Conservation (phyloP, 30 jellyfish, hydroid and myxozoan genomes). For the Morbakka virulenta region DNA sequence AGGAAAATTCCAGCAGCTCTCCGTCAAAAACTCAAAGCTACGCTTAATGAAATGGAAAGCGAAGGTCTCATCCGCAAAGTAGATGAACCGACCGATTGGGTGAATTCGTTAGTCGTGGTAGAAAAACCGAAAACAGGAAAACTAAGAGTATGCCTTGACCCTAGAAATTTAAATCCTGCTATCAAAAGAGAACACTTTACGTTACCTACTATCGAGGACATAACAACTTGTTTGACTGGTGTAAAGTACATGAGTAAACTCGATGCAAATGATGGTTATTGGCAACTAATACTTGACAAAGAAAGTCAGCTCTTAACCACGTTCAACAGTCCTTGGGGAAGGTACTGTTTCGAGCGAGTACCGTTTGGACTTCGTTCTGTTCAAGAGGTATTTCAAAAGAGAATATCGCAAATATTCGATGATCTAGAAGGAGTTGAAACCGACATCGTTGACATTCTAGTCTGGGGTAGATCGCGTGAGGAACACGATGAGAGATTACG, state of each 20-base stretch:
- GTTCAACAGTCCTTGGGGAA: slow-evolving; percentile 45
- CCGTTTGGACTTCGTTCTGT: slow-evolving; percentile 34
- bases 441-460: too few relatives aligned
- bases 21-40: not conserved
- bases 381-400: not conserved
- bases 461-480: not conserved
- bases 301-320: slow-evolving; percentile 6
- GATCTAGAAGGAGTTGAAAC: not conserved
- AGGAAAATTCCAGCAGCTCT: slow-evolving; percentile 27
- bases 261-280: slow-evolving; percentile 36
- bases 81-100: slow-evolving; percentile 43
- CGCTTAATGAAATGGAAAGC: not conserved
- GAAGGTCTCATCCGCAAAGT: not conserved
- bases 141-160: slow-evolving; percentile 39
- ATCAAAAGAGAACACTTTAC: slow-evolving; percentile 34
- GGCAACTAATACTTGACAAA: slow-evolving; percentile 39
- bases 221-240: slow-evolving; percentile 34
- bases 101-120: not conserved
- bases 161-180: slow-evolving; percentile 17
- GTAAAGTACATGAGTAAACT: slow-evolving; percentile 32
- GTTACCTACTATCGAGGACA: slow-evolving; percentile 34
- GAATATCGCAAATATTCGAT: not conserved
- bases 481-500: slow-evolving; percentile 25
- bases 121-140: not conserved
- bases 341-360: slow-evolving; percentile 27